A percentile compares a stretch with the other conserved stretches of the same genome.
These are phyloP conservation scores for Coryphaenoides rupestris DNA, from an alignment of 2,113 vertebrate species.

Conservation along the genomic window DNA sequence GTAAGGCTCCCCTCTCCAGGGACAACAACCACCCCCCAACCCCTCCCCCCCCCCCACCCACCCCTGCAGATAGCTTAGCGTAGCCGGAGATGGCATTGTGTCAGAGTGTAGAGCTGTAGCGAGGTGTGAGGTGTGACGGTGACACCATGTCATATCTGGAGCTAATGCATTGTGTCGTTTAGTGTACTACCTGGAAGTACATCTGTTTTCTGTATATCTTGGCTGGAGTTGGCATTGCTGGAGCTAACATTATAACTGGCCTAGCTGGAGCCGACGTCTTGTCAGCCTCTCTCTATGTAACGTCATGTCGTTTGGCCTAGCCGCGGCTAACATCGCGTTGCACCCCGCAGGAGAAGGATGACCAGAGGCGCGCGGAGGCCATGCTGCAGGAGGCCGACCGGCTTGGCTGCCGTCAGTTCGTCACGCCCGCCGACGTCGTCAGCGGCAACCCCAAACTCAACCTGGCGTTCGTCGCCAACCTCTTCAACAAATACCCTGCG, in stretches of 20 bases:
- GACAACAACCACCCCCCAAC: not conserved
- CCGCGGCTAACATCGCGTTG: not conserved
- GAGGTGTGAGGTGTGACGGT: too few species aligned
- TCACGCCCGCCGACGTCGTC: conserved; percentile 87
- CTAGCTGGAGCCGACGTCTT: too few species aligned
- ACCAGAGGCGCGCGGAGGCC: conserved; percentile 85
- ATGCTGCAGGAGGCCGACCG: conserved; percentile 91
- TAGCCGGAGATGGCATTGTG: not conserved
- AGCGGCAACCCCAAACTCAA: conserved; percentile 95
- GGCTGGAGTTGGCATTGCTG: too few species aligned
- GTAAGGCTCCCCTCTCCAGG: conserved; percentile 68
- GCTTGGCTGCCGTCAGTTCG: conserved; percentile 92
- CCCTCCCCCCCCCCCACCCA: not conserved
- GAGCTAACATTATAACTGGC: too few species aligned
- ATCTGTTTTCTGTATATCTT: too few species aligned
- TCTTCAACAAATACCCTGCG: conserved; percentile 96
- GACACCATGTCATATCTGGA: too few species aligned
- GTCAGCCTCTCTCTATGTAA: too few species aligned
- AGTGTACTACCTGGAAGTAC: too few species aligned
- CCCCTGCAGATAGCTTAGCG: not conserved
- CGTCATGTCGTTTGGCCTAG: too few species aligned
- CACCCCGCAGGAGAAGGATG: conserved; percentile 83
- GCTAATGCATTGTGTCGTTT: too few species aligned
- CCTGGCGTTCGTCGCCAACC: conserved; percentile 91
- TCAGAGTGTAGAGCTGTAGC: too few species aligned